Evolutionary conservation across 2,113 vertebrate genomes (phyloP), one percentile per base, ranked within the genome.

Genomic region (Chamaetylas fuelleborni): DNA sequence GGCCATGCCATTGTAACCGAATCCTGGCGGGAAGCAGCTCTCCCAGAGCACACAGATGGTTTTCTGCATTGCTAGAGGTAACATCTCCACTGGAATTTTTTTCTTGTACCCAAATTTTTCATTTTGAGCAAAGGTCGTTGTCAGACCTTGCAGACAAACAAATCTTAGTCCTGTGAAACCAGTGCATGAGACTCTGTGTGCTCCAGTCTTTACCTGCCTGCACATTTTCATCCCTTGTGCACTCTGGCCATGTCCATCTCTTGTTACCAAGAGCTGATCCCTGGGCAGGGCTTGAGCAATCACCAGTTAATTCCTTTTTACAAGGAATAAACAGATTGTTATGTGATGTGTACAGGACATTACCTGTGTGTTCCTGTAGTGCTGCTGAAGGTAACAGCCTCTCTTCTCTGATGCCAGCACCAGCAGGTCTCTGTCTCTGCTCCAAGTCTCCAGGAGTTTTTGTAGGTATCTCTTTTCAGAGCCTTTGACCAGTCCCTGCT

Each of bases 11-110:
- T 73, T 90, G 85, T 90, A 95, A 96, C 93, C 9, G 4, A 95
- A 97, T 64, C 96, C 94, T 83, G 89, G 25, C 2, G 88, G 95
- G 92, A 88, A 78, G 91, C 83, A 25, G 38, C 23, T 81, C 70
- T 91, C 93, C 95, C 90, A 77, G 50, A 77, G 79, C 96, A 66
- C 18, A 23, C 91, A 94, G 87, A 88, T 92, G 96, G 76, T 38
- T 82, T 50, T 60, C 81, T 87, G 94, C 62, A 13, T 3, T 47
- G n/a, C 5, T 15, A 64, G 58, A 85, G 48, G 92, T 45, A 76
- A 69, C 2, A 8, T 40, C 94, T 76, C 81, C 69, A 53, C 20
- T 45, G 78, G 48, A 29, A 22, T 17, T 47, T 60, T 28, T 38
- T 2, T 8, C 81, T 42, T 56, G 47, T 38, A 58, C 85, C 79